phyloP scores from a whole-genome alignment of 1,140 invertebrate species.

The Tribolium madens region DNA sequence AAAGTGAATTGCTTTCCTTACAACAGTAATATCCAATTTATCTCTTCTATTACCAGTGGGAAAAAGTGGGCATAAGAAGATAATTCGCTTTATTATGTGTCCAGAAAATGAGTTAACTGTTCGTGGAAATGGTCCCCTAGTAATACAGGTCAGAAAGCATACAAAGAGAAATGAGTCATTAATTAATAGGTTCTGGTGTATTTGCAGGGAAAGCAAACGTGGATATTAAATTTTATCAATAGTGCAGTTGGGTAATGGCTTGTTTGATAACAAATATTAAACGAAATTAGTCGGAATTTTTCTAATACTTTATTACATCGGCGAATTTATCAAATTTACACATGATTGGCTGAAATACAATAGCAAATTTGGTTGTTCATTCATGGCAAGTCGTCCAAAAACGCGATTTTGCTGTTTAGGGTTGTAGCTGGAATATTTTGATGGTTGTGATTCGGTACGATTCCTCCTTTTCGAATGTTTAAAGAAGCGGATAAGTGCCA shows the following conservation, averaged over 20 bases:
- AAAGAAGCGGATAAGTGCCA: conserved; percentile 6
- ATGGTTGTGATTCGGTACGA: background rate
- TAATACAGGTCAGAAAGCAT: background rate
- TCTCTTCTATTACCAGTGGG: background rate
- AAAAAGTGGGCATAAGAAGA: background rate
- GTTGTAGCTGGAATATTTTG: too few species aligned
- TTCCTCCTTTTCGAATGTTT: conserved; percentile 1
- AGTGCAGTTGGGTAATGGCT: background rate
- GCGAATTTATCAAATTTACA: background rate
- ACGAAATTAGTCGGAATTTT: background rate
- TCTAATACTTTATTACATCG: too few species aligned
- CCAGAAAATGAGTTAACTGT: background rate
- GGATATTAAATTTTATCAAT: background rate
- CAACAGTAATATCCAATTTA: background rate
- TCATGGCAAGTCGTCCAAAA: background rate
- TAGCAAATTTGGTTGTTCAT: too few species aligned
- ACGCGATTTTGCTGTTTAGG: background rate
- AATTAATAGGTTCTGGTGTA: background rate
- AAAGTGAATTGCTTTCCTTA: background rate
- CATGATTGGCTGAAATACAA: too few species aligned
- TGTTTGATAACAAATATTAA: background rate
- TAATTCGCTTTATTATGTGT: background rate
- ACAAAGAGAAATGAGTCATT: background rate
- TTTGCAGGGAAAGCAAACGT: background rate
- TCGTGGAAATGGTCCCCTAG: background rate